These are phyloP conservation scores for Pterobdella sp. DNA, from an alignment of 2,888 invertebrate genomes.

Conservation along the genomic window DNA sequence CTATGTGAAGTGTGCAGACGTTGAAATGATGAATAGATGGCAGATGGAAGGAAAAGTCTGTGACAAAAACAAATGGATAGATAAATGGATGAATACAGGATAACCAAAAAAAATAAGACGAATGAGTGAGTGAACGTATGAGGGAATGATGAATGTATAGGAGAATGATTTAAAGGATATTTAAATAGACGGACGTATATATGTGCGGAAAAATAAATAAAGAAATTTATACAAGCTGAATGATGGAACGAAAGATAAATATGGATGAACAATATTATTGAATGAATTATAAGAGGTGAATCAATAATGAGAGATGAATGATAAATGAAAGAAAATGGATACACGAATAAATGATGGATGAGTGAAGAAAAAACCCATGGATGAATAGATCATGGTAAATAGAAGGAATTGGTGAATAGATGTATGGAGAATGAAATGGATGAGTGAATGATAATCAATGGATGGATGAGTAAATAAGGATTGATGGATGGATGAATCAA, in stretches of 20 bases:
- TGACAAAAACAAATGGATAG: background rate
- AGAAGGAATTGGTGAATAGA: background rate
- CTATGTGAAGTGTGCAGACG: background rate
- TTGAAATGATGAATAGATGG: background rate
- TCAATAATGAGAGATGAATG: no score
- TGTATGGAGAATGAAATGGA: background rate
- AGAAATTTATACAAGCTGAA: no score
- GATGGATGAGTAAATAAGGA: background rate
- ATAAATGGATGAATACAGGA: background rate
- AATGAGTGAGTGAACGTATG: background rate
- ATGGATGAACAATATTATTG: no score
- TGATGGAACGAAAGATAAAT: no score
- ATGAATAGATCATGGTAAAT: background rate
- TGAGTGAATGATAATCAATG: background rate
- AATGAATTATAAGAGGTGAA: no score
- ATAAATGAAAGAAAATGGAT: background rate
- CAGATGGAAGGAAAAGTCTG: background rate
- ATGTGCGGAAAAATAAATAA: no score
- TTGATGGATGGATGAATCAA: background rate
- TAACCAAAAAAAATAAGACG: no score
- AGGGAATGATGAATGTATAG: conserved; percentile 3
- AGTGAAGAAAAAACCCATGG: background rate
- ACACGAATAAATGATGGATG: background rate
- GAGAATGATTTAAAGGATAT: background rate
- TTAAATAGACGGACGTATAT: no score